Base-by-base conservation (phyloP, 2,797 vertebrate species). In the Anabas testudineus region DNA sequence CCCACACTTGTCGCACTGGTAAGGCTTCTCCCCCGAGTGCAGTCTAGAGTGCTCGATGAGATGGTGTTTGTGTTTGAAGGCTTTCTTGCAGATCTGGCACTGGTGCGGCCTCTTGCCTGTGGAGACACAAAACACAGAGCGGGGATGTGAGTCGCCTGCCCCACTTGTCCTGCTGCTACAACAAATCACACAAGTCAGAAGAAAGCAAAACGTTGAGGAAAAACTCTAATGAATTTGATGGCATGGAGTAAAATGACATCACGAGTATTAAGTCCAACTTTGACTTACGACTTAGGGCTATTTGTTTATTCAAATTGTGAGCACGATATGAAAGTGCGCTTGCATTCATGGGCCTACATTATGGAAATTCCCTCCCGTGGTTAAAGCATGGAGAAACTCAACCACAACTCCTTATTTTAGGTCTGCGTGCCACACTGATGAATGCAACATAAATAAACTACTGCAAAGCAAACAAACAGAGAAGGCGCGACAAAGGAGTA, bases 81-180 rank as follows among this genome's bases (percentile, higher is more conserved):
- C 97, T 88, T 99, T 99, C 95, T 99, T 99, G 95, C 97, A 99
- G 92, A 99, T 99, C 93, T 98, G 97, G 93, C 98, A 99, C 92
- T 99, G 97, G 91, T 99, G 98, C 43, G 98, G 98, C 92, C 97
- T 95, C 92, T 99, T 99, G 91, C 98, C 98, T 99, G 94, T 0
- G 0, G 85, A 90, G 84, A 89, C 91, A 91, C 90, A 95, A 75
- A 90, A 90, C 46, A 82, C 10, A 78, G 16, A 68, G 18, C 19
- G 19, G 51, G 37, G 24, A 39, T 37, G 63, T 90, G 49, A 91
- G 84, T 72, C 5, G 30, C 3, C 30, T 36, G 78, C 52, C 12
- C 22, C 10, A 12, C 41, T 76, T 0, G 43, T 52, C 67, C 71
- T 39, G 60, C 58, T 55, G 42, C 78, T 53, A 77, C 83, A 87